Percentiles rank a stretch among this genome's conserved stretches.
Evolutionary conservation across 2,797 vertebrate genomes (phyloP).

Genomic region (Peromyscus aztecus): DNA sequence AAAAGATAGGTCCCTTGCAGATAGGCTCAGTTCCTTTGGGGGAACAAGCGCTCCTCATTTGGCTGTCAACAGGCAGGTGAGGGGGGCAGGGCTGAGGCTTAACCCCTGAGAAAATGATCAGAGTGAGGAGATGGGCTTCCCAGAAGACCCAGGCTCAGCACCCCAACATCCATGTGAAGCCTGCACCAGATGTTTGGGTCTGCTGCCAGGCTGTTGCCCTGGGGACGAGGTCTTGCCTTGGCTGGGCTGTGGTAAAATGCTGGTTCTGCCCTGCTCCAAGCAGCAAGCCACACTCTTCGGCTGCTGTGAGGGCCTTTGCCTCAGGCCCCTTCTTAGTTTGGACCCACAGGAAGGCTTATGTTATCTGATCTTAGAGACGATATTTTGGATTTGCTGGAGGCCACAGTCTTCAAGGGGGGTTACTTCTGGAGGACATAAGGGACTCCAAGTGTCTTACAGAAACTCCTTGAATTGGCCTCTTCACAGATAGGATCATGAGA

Average conservation of each 20-base stretch:
- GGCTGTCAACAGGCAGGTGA: constrained; percentile 30
- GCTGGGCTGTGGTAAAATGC: not conserved
- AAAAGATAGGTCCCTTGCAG: constrained; percentile 28
- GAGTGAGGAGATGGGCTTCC: not conserved
- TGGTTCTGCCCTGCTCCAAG: not conserved
- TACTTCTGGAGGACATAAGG: not conserved
- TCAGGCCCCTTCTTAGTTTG: not conserved
- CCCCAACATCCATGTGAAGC: not conserved
- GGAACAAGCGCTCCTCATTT: not conserved
- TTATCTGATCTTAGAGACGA: not conserved
- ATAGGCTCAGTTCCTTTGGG: not conserved
- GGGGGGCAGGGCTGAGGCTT: not conserved
- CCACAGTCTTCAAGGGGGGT: not conserved
- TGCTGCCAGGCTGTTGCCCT: constrained; percentile 44
- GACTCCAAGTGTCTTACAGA: not conserved
- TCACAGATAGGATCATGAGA: not conserved
- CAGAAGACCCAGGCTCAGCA: not conserved
- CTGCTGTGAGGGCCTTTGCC: not conserved
- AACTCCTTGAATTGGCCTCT: not conserved
- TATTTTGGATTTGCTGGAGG: constrained; percentile 32
- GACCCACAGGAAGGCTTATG: not conserved
- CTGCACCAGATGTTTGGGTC: constrained; percentile 53
- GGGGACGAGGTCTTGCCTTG: constrained; percentile 28
- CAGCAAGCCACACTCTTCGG: not conserved
- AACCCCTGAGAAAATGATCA: constrained; percentile 24